A percentile compares a stretch with the other conserved stretches of the same genome.
These are phyloP conservation scores for Sardinella longiceps DNA, from an alignment of 2,797 vertebrate species.

Conservation along the genomic window DNA sequence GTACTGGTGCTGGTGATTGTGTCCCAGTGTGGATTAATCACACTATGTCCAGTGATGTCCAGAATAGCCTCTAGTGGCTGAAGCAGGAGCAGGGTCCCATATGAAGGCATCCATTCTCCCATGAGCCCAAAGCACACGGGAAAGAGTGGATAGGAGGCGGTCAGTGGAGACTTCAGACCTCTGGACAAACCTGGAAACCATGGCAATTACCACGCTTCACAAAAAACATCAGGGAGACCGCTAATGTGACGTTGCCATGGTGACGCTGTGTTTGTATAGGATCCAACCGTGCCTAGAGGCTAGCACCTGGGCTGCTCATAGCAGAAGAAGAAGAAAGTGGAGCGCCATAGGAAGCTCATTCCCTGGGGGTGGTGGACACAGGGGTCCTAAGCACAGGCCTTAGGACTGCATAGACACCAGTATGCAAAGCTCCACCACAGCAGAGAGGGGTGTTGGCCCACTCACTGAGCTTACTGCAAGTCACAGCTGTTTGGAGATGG, in stretches of 20 bases:
- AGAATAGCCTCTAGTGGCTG: no score
- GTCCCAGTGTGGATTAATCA: no score
- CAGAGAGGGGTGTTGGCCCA: no score
- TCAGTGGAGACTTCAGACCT: background rate
- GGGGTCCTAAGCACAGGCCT: no score
- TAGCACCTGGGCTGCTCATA: background rate
- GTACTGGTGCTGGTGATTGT: no score
- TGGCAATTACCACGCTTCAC: constrained; percentile 37
- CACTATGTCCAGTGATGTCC: no score
- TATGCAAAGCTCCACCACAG: background rate
- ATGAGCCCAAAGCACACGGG: background rate
- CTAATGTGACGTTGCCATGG: background rate
- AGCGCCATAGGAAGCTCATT: background rate
- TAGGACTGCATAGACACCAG: background rate
- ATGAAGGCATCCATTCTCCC: no score
- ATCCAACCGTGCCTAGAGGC: background rate
- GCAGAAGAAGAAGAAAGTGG: background rate
- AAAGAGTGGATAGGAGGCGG: background rate
- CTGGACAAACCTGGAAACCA: constrained; percentile 11
- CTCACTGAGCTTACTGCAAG: no score
- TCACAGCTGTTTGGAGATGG: background rate
- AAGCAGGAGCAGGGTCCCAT: background rate
- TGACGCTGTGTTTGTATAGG: background rate
- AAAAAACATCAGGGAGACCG: constrained; percentile 40
- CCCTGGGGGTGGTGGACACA: background rate